Evolutionary conservation across 37 sponge, comb jelly and placozoan species (phyloP), one percentile per base, ranked within the genome.

Genomic region (Theonella swinhoei): DNA sequence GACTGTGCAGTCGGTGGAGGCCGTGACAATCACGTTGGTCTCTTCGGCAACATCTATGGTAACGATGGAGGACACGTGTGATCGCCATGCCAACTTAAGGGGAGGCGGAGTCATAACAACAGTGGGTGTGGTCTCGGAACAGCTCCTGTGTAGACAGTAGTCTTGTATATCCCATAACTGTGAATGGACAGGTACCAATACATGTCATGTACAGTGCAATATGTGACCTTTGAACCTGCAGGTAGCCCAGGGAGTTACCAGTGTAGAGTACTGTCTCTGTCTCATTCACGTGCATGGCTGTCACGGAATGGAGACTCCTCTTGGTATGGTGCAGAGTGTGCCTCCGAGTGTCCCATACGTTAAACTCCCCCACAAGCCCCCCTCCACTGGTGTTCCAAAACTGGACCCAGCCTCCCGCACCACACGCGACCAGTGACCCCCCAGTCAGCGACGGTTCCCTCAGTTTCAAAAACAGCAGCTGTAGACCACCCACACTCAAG

Each of bases 381-480:
- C 88, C 72, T 11, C 91, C 88, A 67, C 71, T 33, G 35, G 87
- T 73, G 71, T 85, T 96, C 96, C 96, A 96, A 73, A 96, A 88
- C 75, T 80, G 76, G 5, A 96, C 88, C 88, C 80, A 83, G 9
- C 96, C 96, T 0, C 89, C 94, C 14, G 75, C 76, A 23, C 94
- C 94, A 66, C 82, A 79, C 8, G 96, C 83, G 37, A 93, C 94
- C 36, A 96, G 82, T 39, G 81, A 84, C 23, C 85, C 94, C 3
- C 91, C 62, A 22, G 3, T 35, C 8, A 30, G 29, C 33, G 78
- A 64, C 23, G 79, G 68, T 23, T 71, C 75, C 30, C 95, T 70
- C 14, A 59, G 32, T 4, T n/a, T 42, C 61, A 96, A 79, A 31
- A 93, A 88, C 9, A 88, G 25, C 37, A 96, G 35, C 96, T 96